Conservation (phyloP, 2,888 invertebrate genomes). For the Athalia circularis region DNA sequence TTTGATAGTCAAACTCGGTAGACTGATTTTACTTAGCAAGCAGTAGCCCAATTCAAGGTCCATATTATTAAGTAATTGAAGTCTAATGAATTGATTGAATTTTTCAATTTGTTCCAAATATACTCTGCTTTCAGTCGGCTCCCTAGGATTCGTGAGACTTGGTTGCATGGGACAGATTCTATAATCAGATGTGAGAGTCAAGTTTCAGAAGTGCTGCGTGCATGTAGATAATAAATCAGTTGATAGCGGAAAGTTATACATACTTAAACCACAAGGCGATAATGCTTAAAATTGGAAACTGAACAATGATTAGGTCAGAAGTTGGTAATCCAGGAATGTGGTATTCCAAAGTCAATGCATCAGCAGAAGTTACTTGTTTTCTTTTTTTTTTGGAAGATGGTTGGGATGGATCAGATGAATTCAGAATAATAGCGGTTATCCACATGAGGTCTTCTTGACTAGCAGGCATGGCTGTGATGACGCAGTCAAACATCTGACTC, state of each 20-base stretch:
- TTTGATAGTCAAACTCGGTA: constrained; percentile 64
- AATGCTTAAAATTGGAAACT: constrained; percentile 56
- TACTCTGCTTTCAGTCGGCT: constrained; percentile 40
- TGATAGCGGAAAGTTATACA: constrained; percentile 44
- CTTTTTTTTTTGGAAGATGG: constrained; percentile 24
- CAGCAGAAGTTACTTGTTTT: background rate
- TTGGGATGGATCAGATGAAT: constrained; percentile 53
- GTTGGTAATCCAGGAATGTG: constrained; percentile 59
- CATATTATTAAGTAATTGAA: constrained; percentile 57
- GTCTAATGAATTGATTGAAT: constrained; percentile 61
- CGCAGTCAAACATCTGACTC: constrained; percentile 68
- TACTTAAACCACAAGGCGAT: constrained; percentile 61
- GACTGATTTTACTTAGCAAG: constrained; percentile 60
- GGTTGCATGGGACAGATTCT: constrained; percentile 23
- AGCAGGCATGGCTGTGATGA: constrained; percentile 59
- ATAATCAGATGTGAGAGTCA: background rate
- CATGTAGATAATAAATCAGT: background rate
- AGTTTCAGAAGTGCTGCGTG: background rate
- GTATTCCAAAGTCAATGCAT: constrained; percentile 61
- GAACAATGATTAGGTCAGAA: constrained; percentile 61
- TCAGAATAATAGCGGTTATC: constrained; percentile 64
- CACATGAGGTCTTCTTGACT: constrained; percentile 66
- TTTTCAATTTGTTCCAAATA: constrained; percentile 60
- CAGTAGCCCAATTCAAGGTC: constrained; percentile 64
- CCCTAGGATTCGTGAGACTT: background rate